Conservation (phyloP, 2,797 vertebrate genomes). For the Phataginus tetradactyla region DNA sequence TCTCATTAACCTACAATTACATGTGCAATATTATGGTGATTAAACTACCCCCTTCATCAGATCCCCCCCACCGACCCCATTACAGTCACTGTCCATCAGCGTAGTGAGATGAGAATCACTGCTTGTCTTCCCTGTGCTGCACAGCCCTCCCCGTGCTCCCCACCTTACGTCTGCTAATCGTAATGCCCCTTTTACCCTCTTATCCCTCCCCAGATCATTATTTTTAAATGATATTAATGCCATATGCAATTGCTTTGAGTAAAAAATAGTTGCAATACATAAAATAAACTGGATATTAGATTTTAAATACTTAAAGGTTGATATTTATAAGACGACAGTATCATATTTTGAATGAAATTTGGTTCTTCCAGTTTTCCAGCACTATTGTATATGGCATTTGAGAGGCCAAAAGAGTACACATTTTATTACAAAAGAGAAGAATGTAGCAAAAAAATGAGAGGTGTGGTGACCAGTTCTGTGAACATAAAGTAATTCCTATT, state of each 20-base stretch:
- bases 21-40: too few relatives aligned
- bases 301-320: background rate
- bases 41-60: too few relatives aligned
- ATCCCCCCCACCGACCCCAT: too few relatives aligned
- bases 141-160: too few relatives aligned
- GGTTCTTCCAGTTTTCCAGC: background rate
- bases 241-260: background rate
- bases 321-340: background rate
- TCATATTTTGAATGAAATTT: slow-evolving; percentile 2
- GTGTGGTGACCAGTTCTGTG: background rate
- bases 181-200: too few relatives aligned
- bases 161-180: too few relatives aligned
- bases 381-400: background rate
- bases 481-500: background rate
- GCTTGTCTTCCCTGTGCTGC: too few relatives aligned
- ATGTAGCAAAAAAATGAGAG: background rate
- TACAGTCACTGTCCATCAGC: too few relatives aligned
- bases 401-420: background rate
- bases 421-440: background rate
- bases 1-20: too few relatives aligned
- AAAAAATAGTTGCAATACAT: background rate
- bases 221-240: background rate
- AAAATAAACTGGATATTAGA: background rate
- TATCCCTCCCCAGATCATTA: background rate
- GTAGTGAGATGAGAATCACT: too few relatives aligned